phyloP scores from a whole-genome alignment of 2,113 vertebrate genomes.

The Todiramphus chloris region DNA sequence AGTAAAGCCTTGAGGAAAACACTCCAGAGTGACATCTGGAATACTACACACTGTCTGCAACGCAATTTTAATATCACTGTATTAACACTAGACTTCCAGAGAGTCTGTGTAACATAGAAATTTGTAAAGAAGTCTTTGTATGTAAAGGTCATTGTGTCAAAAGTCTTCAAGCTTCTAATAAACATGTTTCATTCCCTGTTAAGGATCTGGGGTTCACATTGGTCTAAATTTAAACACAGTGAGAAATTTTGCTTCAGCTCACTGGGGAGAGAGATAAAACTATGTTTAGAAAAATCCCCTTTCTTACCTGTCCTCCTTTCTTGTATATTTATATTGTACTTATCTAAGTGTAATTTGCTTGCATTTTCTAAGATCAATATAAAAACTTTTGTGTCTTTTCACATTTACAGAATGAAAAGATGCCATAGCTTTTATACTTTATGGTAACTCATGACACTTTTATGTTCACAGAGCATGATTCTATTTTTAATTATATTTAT shows the following conservation, averaged over 20 bases:
- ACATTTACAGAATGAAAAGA: background rate
- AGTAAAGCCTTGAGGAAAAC: background rate
- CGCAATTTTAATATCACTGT: background rate
- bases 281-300: background rate
- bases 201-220: background rate
- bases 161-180: background rate
- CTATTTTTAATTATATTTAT: background rate
- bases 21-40: background rate
- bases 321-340: background rate
- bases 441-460: background rate
- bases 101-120: accelerated
- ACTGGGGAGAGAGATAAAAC: background rate
- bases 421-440: background rate
- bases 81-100: background rate
- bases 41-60: background rate
- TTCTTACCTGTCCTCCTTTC: accelerated
- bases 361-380: background rate
- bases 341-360: background rate
- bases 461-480: background rate
- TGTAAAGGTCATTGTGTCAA: background rate
- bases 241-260: background rate
- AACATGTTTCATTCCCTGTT: accelerated
- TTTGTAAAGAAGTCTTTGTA: background rate
- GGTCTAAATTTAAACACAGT: background rate
- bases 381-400: background rate